phyloP scores from a whole-genome alignment of 2,797 vertebrate genomes.

The Bovichtus diacanthus region DNA sequence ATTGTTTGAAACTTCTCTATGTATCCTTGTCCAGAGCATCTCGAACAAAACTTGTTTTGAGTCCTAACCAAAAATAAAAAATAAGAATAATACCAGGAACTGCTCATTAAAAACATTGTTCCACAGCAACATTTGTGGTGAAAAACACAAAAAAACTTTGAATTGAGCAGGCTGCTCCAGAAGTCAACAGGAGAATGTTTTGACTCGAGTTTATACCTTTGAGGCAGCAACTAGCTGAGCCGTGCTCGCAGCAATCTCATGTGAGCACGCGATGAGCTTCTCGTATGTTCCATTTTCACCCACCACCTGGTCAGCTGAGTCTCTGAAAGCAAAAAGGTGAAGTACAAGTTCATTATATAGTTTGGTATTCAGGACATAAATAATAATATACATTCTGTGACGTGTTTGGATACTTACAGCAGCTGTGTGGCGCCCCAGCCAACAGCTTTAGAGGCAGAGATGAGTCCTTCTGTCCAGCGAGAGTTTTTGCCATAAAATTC shows the following conservation, averaged over 20 bases:
- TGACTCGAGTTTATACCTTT: constrained; percentile 85
- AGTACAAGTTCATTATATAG: not conserved
- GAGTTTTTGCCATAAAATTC: constrained; percentile 99
- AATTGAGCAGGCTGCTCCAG: not conserved
- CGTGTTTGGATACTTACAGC: constrained; percentile 85
- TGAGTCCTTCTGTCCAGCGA: constrained; percentile 96
- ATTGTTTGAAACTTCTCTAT: too few relatives aligned
- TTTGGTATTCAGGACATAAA: constrained; percentile 45
- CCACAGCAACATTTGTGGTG: too few relatives aligned
- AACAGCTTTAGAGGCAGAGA: constrained; percentile 98
- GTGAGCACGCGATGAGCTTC: constrained; percentile 95
- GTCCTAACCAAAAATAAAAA: too few relatives aligned
- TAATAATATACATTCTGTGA: not conserved
- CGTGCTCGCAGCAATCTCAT: constrained; percentile 96
- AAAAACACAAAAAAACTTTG: not conserved
- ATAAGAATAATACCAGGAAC: too few relatives aligned
- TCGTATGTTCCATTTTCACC: constrained; percentile 92
- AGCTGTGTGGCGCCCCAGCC: constrained; percentile 96
- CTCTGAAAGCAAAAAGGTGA: constrained; percentile 77
- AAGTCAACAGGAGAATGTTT: not conserved
- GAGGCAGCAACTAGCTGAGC: constrained; percentile 97
- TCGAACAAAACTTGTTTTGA: too few relatives aligned
- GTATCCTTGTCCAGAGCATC: too few relatives aligned
- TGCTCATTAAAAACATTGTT: too few relatives aligned
- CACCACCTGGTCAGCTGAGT: constrained; percentile 93